Evolutionary conservation across 2,888 invertebrate genomes (phyloP).

Genomic region (Epicampocera succincta): DNA sequence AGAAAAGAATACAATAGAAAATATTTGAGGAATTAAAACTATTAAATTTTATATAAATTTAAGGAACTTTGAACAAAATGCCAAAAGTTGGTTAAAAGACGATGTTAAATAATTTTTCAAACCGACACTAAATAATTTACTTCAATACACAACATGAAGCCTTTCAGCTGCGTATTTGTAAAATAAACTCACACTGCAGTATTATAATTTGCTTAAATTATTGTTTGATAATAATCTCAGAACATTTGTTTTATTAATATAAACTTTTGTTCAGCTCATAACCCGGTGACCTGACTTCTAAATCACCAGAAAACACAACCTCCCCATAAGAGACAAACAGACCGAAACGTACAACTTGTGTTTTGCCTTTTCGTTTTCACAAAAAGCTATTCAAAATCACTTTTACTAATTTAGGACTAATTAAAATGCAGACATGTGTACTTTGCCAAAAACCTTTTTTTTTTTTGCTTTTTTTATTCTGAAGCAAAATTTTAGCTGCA

Average conservation of each 20-base stretch:
- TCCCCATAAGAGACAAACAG: constrained; percentile 6
- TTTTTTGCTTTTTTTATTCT: not conserved
- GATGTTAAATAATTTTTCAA: no score
- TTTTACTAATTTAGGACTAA: constrained; percentile 60
- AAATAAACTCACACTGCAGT: constrained; percentile 16
- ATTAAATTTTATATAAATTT: no score
- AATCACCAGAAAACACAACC: not conserved
- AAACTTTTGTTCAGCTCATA: not conserved
- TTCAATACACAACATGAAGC: not conserved
- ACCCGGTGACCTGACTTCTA: constrained; percentile 4
- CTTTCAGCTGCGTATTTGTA: not conserved
- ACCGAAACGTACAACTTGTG: not conserved
- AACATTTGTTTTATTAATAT: constrained; percentile 5
- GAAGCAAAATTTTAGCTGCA: constrained; percentile 27
- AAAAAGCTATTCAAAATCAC: constrained; percentile 40
- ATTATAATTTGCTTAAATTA: constrained; percentile 8
- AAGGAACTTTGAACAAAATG: no score
- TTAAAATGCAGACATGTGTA: constrained; percentile 55
- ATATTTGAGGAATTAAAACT: no score
- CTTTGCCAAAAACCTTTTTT: constrained; percentile 39
- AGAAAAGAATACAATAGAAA: no score
- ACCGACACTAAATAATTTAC: no score
- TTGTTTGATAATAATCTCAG: not conserved
- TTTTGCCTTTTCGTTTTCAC: constrained; percentile 7
- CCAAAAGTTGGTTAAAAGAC: no score